Conservation (phyloP, 1,140 invertebrate species). For the Leptinotarsa defecta region DNA sequence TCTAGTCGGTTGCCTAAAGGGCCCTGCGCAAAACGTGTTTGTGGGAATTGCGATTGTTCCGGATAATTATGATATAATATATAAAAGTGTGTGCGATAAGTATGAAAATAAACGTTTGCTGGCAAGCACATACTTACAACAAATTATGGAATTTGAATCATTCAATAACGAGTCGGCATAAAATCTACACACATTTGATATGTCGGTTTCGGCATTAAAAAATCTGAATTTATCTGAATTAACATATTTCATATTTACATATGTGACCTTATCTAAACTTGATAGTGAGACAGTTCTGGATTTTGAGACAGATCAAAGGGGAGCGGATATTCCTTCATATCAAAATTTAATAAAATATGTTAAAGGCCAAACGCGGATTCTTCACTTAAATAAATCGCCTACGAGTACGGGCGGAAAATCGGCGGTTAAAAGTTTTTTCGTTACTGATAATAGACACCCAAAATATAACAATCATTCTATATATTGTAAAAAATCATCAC, state of each 20-base stretch:
- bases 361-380: neutral
- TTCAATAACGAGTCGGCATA: too few relatives aligned
- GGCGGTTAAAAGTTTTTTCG: too few relatives aligned
- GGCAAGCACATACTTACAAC: neutral
- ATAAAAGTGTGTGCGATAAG: neutral
- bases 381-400: neutral
- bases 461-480: too few relatives aligned
- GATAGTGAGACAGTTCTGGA: neutral
- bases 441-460: too few relatives aligned
- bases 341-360: neutral
- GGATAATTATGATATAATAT: neutral
- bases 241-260: neutral
- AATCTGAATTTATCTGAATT: neutral
- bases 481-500: too few relatives aligned
- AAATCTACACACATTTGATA: too few relatives aligned
- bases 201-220: neutral
- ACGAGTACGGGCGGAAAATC: too few relatives aligned
- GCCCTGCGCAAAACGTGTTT: too few relatives aligned
- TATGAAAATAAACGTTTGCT: too few relatives aligned
- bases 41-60: neutral
- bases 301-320: neutral
- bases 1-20: too few relatives aligned
- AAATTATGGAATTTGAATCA: neutral
- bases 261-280: neutral
- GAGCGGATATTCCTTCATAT: too few relatives aligned